phyloP scores from a whole-genome alignment of 2,113 vertebrate species.

The Neoarius graeffei region DNA sequence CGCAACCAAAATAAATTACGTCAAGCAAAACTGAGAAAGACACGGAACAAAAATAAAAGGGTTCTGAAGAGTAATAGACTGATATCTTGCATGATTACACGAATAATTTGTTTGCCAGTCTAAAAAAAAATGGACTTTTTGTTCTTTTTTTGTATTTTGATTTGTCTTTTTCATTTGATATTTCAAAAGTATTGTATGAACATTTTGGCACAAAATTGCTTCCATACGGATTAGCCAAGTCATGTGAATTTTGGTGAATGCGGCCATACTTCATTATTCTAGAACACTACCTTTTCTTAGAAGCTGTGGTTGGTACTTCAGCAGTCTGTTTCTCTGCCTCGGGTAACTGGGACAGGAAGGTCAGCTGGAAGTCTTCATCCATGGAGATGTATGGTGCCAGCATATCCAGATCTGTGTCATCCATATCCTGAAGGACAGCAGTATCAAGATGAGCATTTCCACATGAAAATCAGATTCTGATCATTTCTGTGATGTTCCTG shows the following conservation, averaged over 20 bases:
- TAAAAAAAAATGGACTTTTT: too few species aligned
- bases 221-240: not conserved
- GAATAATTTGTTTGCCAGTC: too few species aligned
- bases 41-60: too few species aligned
- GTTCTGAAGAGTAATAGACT: too few species aligned
- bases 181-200: too few species aligned
- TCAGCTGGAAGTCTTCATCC: slow-evolving; percentile 91
- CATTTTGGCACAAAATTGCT: too few species aligned
- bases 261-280: not conserved
- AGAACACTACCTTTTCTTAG: slow-evolving; percentile 66
- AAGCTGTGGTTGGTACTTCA: not conserved
- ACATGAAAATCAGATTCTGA: not conserved
- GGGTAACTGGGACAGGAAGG: slow-evolving; percentile 59
- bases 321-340: slow-evolving; percentile 31
- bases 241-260: not conserved
- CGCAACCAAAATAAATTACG: too few species aligned
- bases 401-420: slow-evolving; percentile 82
- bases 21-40: too few species aligned
- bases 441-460: not conserved
- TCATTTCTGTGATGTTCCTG: not conserved
- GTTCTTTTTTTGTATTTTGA: too few species aligned
- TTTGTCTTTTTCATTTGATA: too few species aligned
- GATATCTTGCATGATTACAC: too few species aligned
- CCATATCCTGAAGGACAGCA: slow-evolving; percentile 56
- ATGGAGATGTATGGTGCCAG: slow-evolving; percentile 90